Evolutionary conservation across 2,113 vertebrate species (phyloP).

Genomic region (Rhinoptilus africanus): DNA sequence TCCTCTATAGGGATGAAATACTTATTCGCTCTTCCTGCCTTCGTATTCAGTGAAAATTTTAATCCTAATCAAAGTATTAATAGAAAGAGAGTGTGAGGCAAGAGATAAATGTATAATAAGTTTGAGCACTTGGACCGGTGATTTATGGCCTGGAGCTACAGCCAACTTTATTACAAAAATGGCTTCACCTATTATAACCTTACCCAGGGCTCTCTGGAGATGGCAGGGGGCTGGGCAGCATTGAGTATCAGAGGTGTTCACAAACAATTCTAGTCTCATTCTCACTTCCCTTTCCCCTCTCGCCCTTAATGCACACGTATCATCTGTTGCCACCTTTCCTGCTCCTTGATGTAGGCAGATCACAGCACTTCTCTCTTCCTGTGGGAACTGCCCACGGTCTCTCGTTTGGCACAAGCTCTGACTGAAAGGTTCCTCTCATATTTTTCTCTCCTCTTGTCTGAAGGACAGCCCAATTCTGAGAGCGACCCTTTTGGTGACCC

Average conservation of each 20-base stretch:
- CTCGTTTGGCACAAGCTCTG: background rate
- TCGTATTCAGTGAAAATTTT: conserved; percentile 54
- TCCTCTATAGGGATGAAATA: conserved; percentile 28
- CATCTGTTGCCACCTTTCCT: conserved; percentile 30
- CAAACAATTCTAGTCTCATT: conserved; percentile 47
- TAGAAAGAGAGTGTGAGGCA: conserved; percentile 63
- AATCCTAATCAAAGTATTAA: conserved; percentile 68
- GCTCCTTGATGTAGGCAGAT: background rate
- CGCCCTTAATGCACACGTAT: background rate
- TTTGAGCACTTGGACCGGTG: conserved; percentile 62
- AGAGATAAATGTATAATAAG: conserved; percentile 47
- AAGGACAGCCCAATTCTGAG: background rate
- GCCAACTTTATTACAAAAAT: conserved; percentile 76
- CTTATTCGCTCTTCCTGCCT: conserved; percentile 37
- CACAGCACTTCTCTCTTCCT: background rate
- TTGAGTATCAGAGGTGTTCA: conserved; percentile 46
- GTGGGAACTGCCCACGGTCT: background rate
- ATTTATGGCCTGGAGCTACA: conserved; percentile 73
- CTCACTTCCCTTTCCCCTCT: conserved; percentile 17
- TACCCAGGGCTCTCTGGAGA: conserved; percentile 54
- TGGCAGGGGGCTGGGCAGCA: conserved; percentile 29
- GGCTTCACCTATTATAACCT: conserved; percentile 70
- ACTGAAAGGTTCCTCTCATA: background rate
- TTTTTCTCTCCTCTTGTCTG: background rate
- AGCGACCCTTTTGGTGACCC: background rate